Evolutionary conservation across 2,888 invertebrate species (phyloP).

Genomic region (Tetramorium bicarinatum): DNA sequence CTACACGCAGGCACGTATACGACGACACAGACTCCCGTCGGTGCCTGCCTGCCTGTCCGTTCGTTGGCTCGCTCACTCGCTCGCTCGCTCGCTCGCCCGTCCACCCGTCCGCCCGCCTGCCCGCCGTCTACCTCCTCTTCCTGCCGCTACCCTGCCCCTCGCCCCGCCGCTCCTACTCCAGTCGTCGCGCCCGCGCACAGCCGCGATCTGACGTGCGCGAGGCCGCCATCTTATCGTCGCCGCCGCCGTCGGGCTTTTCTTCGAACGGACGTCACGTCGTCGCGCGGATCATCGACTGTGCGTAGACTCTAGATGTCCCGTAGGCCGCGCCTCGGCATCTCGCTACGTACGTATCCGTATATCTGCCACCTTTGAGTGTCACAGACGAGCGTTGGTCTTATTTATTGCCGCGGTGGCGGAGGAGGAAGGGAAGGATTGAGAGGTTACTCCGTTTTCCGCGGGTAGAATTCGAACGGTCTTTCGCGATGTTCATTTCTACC

Average conservation of each 20-base stretch:
- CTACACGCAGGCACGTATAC: slow-evolving; percentile 61
- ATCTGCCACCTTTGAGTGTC: background rate
- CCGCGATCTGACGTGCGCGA: slow-evolving; percentile 78
- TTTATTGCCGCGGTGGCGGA: no score
- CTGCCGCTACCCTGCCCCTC: slow-evolving; percentile 66
- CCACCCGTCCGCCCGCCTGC: background rate
- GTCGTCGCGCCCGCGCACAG: slow-evolving; percentile 47
- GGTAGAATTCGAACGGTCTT: no score
- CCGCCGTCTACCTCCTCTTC: slow-evolving; percentile 57
- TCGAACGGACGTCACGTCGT: slow-evolving; percentile 56
- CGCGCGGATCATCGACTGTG: slow-evolving; percentile 62
- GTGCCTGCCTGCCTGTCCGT: background rate
- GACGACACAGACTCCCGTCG: slow-evolving; percentile 35
- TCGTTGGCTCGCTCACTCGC: no score
- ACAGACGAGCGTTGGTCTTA: no score
- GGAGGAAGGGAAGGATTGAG: no score
- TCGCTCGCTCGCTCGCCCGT: no score
- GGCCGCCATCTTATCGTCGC: slow-evolving; percentile 80
- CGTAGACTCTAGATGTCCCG: slow-evolving; percentile 29
- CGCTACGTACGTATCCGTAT: background rate
- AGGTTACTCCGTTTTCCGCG: no score
- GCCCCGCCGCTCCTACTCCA: slow-evolving; percentile 51
- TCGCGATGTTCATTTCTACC: no score
- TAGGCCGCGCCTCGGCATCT: background rate
- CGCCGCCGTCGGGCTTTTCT: slow-evolving; percentile 68